Evolutionary conservation across 2,888 invertebrate species (phyloP).

Genomic region (Pheosia tremula): DNA sequence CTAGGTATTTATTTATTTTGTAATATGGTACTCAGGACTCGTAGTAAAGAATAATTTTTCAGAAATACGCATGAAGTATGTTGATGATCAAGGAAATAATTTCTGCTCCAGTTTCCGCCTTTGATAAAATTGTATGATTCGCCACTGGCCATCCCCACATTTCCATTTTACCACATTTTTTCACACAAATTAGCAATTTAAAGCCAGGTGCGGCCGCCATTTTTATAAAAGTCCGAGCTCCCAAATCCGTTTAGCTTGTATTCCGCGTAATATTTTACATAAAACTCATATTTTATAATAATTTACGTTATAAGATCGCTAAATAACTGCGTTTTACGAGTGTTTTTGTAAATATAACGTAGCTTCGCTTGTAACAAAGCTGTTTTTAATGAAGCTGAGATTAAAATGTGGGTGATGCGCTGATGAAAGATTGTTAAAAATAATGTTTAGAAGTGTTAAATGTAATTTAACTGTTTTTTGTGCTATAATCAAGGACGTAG

Average conservation of each 20-base stretch:
- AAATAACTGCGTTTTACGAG: slow-evolving; percentile 26
- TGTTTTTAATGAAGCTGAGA: slow-evolving; percentile 15
- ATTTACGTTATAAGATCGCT: slow-evolving; percentile 29
- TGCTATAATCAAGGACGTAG: neutral
- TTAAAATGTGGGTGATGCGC: slow-evolving; percentile 10
- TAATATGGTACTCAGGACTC: no score
- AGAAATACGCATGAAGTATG: no score
- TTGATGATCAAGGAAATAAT: no score
- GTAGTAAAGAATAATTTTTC: no score
- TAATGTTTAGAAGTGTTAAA: neutral
- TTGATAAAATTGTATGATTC: no score
- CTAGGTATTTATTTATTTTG: no score
- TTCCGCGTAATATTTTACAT: neutral
- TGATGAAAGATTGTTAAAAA: slow-evolving; percentile 1
- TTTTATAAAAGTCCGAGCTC: neutral
- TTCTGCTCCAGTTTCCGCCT: no score
- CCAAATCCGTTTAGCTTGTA: neutral
- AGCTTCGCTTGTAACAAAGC: slow-evolving; percentile 25
- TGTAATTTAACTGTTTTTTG: neutral
- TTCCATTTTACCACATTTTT: neutral
- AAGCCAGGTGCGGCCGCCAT: neutral
- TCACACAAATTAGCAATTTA: slow-evolving; percentile 6
- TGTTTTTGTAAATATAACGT: slow-evolving; percentile 19
- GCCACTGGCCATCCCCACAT: neutral
- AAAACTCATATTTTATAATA: slow-evolving; percentile 10